A percentile compares a stretch with the other conserved stretches of the same genome.
Conservation (phyloP, 2,888 invertebrate genomes). For the Danaus chrysippus region DNA sequence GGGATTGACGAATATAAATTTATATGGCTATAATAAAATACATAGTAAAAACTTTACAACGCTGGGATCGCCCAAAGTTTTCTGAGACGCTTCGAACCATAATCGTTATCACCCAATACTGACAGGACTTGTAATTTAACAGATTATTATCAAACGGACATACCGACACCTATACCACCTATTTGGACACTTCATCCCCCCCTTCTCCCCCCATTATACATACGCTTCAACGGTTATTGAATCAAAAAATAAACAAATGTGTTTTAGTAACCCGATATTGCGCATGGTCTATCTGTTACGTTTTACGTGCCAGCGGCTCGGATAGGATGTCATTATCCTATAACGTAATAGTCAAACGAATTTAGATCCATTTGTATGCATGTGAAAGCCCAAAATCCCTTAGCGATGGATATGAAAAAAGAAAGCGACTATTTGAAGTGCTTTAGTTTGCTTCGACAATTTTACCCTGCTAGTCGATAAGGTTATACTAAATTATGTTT, state of each 20-base stretch:
- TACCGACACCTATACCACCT: slow-evolving; percentile 16
- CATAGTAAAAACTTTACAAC: slow-evolving; percentile 24
- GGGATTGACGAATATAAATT: background rate
- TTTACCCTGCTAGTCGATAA: slow-evolving; percentile 6
- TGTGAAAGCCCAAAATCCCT: slow-evolving; percentile 32
- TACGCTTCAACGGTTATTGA: slow-evolving; percentile 39
- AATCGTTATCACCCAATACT: slow-evolving; percentile 17
- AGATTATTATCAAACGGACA: slow-evolving; percentile 21
- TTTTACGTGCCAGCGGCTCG: slow-evolving; percentile 64
- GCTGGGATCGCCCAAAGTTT: slow-evolving; percentile 14
- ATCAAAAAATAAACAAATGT: slow-evolving; percentile 46
- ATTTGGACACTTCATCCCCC: no score
- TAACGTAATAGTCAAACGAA: slow-evolving; percentile 35
- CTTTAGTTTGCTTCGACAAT: slow-evolving; percentile 37
- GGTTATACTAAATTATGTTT: slow-evolving; percentile 10
- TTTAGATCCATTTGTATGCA: slow-evolving; percentile 32
- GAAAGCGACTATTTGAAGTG: slow-evolving; percentile 46
- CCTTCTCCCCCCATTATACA: slow-evolving; percentile 15
- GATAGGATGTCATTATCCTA: slow-evolving; percentile 67
- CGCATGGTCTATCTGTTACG: slow-evolving; percentile 68
- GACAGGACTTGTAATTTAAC: slow-evolving; percentile 7
- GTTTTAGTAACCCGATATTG: slow-evolving; percentile 63
- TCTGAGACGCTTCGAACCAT: slow-evolving; percentile 20
- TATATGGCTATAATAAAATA: slow-evolving; percentile 19
- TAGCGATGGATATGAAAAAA: background rate